phyloP scores from a whole-genome alignment of 2,888 invertebrate genomes.

The Adineta ricciae region DNA sequence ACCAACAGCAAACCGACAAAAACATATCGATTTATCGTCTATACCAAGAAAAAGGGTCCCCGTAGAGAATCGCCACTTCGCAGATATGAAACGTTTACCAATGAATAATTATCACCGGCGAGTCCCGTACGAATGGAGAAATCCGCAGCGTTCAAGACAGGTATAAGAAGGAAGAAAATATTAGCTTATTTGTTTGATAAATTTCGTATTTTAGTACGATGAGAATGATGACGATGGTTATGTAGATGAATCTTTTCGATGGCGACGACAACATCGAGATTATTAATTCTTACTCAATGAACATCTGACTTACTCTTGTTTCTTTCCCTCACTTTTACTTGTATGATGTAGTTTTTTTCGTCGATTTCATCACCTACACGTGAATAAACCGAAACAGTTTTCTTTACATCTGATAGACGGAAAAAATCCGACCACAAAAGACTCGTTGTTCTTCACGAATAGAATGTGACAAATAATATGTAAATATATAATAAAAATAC shows the following conservation, averaged over 20 bases:
- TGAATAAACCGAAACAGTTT: conserved; percentile 15
- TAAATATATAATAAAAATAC: too few relatives aligned
- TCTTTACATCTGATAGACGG: neutral
- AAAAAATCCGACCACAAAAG: too few relatives aligned
- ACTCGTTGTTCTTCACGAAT: too few relatives aligned
- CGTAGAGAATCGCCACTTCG: neutral
- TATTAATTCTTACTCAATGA: neutral
- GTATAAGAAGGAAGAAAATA: too few relatives aligned
- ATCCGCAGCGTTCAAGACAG: neutral
- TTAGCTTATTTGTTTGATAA: too few relatives aligned
- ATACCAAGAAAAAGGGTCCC: neutral
- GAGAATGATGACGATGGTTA: too few relatives aligned
- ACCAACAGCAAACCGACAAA: conserved; percentile 4
- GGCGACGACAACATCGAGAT: neutral
- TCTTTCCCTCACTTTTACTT: neutral
- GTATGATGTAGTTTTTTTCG: neutral
- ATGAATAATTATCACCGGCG: neutral
- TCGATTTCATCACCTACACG: neutral
- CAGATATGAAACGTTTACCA: neutral
- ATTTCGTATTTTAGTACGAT: neutral
- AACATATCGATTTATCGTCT: neutral
- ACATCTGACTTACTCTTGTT: neutral
- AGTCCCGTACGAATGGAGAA: neutral
- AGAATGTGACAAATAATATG: too few relatives aligned
- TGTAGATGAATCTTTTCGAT: neutral